Base-by-base conservation (phyloP, 2,888 invertebrate genomes). In the Tuberolachnus salignus region DNA sequence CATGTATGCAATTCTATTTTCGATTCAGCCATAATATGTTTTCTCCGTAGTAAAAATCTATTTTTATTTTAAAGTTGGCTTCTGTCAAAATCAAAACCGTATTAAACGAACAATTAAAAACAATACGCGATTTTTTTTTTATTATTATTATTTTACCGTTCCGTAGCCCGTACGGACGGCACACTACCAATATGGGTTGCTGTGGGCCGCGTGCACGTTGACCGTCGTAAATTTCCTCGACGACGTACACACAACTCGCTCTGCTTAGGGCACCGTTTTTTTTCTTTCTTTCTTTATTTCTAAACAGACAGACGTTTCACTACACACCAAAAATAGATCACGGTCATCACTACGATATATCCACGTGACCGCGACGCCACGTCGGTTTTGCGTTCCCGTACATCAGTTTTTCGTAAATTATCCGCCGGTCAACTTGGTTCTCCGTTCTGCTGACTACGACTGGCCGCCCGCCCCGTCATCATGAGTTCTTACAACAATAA, bases 1-100 rank as follows among this genome's bases (percentile, higher is more conserved):
- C 59, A 42, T 23, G 34, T 59, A 78, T 69, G 78, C 59, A 69
- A 59, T 78, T 78, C 67, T 78, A 78, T 78, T 78, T 78, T 78
- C 49, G 78, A 74, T 64, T 64, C 42, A 53, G 51, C 78, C 16
- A 34, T 34, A 49, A 34, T 49, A 69, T n/a, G n/a, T n/a, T n/a
- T 78, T 69, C 49, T 59, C 53, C 16, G 57, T 69, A 49, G 69
- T 78, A 61, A 78, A 59, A 78, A 34, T 69, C 67, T 78, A 78
- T 78, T 78, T 61, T 57, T 69, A 69, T 49, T 23, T 49, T 23
- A 59, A 57, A 78, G 59, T 78, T 78, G 69, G 78, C 78, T 69
- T 69, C 67, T 21, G 51, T 63, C 19, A 53, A 74, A n/a, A 74
- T 74, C 44, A 42, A 74, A 64, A 23, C 42, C 63, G 42, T 64